Evolutionary conservation across 2,888 invertebrate species (phyloP), one percentile per base, ranked within the genome.

Genomic region (Conus canariensis): DNA sequence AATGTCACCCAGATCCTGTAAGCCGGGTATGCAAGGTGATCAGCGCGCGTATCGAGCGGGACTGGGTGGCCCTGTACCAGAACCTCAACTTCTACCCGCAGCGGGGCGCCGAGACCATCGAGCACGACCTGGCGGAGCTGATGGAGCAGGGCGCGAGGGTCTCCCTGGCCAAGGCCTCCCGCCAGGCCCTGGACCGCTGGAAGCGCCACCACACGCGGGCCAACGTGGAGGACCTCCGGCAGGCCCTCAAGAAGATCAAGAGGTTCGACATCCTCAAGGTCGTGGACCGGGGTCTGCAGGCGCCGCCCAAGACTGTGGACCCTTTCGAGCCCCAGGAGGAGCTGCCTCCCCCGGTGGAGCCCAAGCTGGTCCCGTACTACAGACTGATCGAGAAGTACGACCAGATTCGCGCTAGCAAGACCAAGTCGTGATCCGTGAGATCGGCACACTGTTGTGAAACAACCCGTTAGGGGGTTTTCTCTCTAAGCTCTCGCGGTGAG

Each of bases 41-140:
- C 0, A 91, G 93, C 16, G 88, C 90, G 8, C 87, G 92, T 59
- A 94, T 95, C 56, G 94, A 94, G 30, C 92, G 92, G 30, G 95
- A 95, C 90, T 95, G 95, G 95, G 93, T 94, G 77, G 87, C 93
- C 59, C 91, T 95, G 45, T 95, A 95, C 90, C 93, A 95, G 5
- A 92, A 93, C 30, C 93, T 95, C 19, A 95, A 95, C 6, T 95
- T 95, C 93, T 90, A 93, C 89, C 95, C 95, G 45, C 91, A 92
- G 85, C 93, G 95, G 74, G 95, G 95, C 22, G 90, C 92, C 19
- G 93, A 93, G 64, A 95, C 94, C 7, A 94, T 95, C 87, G 95
- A 95, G 90, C 93, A 92, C 30, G 95, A 95, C 93, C 94, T 95
- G 58, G 90, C 92, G 10, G 93, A 93, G 45, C 93, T 95, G 74